A percentile compares a stretch with the other conserved stretches of the same genome.
Conservation (phyloP, 2,888 invertebrate species). For the Pyrrhia umbra region DNA sequence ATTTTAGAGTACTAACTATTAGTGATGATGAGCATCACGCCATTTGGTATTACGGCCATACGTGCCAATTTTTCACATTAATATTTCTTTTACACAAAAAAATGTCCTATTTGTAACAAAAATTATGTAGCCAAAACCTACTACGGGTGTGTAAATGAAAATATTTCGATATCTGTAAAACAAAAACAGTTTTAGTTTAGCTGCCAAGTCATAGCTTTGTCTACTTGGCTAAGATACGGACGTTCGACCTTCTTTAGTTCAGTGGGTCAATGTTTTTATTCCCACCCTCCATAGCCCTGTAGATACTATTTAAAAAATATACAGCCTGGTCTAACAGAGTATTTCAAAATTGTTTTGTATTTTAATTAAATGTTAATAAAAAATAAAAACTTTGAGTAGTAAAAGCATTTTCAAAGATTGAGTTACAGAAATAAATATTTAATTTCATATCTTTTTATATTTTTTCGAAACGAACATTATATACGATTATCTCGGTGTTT, state of each 20-base stretch:
- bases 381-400: too few relatives aligned
- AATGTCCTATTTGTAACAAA: not conserved
- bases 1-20: too few relatives aligned
- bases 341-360: not conserved
- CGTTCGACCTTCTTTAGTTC: conserved; percentile 42
- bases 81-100: too few relatives aligned
- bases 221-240: conserved; percentile 49
- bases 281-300: conserved; percentile 1
- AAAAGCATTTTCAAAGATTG: too few relatives aligned
- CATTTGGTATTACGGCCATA: too few relatives aligned
- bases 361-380: too few relatives aligned
- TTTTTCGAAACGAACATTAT: too few relatives aligned
- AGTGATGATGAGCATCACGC: too few relatives aligned
- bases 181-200: conserved; percentile 44
- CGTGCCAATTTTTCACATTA: too few relatives aligned
- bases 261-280: conserved; percentile 55
- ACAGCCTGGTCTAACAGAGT: not conserved
- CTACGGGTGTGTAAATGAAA: conserved; percentile 38
- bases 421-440: too few relatives aligned
- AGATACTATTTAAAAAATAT: not conserved
- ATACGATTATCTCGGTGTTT: too few relatives aligned
- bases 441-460: too few relatives aligned
- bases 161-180: conserved; percentile 41
- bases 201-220: conserved; percentile 54
- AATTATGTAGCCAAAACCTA: conserved; percentile 31